A percentile compares a stretch with the other conserved stretches of the same genome.
Conservation (phyloP, 2,113 vertebrate genomes). For the Sebastes schlegelii region DNA sequence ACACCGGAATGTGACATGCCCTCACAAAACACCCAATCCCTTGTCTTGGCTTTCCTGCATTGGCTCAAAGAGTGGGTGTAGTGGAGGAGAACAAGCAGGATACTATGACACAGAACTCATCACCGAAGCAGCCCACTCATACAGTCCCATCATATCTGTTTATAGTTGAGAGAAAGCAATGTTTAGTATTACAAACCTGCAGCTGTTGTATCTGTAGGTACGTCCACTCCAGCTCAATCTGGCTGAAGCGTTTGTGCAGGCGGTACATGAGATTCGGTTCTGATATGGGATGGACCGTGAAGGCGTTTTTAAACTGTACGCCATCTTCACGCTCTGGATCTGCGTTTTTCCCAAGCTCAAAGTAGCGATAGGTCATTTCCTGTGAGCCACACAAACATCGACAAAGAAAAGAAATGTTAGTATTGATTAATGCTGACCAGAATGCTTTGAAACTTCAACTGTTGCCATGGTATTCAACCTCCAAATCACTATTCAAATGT, state of each 20-base stretch:
- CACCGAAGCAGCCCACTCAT: not conserved
- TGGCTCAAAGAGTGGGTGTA: conserved; percentile 9
- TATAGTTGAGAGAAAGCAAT: not conserved
- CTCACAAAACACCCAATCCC: not conserved
- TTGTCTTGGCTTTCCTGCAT: conserved; percentile 11
- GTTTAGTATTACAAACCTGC: conserved; percentile 85
- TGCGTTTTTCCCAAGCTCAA: conserved; percentile 92
- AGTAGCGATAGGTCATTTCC: conserved; percentile 92
- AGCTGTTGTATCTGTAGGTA: conserved; percentile 94
- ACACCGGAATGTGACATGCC: conserved; percentile 23
- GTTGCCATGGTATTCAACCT: no score
- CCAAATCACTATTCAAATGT: no score
- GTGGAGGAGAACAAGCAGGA: conserved; percentile 16
- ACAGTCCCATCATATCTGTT: not conserved
- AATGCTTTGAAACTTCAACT: no score
- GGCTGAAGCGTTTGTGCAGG: conserved; percentile 93
- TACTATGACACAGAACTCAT: conserved; percentile 20
- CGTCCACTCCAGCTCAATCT: conserved; percentile 90
- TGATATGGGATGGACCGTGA: conserved; percentile 91
- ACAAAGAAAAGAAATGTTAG: not conserved
- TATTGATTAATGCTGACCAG: no score
- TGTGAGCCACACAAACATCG: conserved; percentile 57
- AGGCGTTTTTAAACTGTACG: conserved; percentile 87
- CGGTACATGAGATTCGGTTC: conserved; percentile 94
- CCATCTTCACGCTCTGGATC: conserved; percentile 92